These are phyloP conservation scores for Falco concolor DNA, from an alignment of 2,797 vertebrate species.

Conservation along the genomic window DNA sequence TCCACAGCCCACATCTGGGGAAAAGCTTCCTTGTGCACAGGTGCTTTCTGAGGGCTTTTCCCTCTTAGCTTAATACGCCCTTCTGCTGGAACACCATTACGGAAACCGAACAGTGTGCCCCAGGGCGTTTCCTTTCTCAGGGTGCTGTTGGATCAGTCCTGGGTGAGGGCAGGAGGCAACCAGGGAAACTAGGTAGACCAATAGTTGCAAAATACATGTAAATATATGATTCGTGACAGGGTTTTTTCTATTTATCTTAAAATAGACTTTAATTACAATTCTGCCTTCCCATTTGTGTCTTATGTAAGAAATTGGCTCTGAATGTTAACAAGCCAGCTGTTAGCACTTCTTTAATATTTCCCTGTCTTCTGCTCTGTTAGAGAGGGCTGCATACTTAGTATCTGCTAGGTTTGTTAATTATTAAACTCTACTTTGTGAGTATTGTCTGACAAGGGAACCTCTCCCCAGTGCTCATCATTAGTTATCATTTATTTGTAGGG, in stretches of 20 bases:
- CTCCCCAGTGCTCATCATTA: not conserved
- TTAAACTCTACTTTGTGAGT: constrained; percentile 21
- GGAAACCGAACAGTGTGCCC: not conserved
- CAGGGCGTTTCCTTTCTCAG: not conserved
- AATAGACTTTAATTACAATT: constrained; percentile 16
- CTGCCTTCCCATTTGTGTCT: constrained; percentile 35
- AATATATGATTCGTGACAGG: not conserved
- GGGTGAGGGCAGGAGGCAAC: not conserved
- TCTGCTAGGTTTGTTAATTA: constrained; percentile 52
- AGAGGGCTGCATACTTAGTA: constrained; percentile 13
- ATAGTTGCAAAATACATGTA: not conserved
- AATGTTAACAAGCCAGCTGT: constrained; percentile 62
- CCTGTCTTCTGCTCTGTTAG: constrained; percentile 40
- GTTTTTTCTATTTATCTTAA: constrained; percentile 1
- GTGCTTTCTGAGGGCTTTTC: not conserved
- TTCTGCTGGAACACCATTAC: accelerated
- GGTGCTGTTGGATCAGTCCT: not conserved
- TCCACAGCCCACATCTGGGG: not conserved
- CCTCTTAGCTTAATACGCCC: accelerated
- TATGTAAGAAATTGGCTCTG: constrained; percentile 7
- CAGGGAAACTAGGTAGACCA: not conserved
- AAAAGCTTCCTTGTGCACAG: not conserved
- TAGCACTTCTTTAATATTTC: constrained; percentile 55
- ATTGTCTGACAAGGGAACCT: not conserved
- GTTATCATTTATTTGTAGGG: not conserved